phyloP scores from a whole-genome alignment of 1,140 invertebrate genomes.

The Caerostris darwini region DNA sequence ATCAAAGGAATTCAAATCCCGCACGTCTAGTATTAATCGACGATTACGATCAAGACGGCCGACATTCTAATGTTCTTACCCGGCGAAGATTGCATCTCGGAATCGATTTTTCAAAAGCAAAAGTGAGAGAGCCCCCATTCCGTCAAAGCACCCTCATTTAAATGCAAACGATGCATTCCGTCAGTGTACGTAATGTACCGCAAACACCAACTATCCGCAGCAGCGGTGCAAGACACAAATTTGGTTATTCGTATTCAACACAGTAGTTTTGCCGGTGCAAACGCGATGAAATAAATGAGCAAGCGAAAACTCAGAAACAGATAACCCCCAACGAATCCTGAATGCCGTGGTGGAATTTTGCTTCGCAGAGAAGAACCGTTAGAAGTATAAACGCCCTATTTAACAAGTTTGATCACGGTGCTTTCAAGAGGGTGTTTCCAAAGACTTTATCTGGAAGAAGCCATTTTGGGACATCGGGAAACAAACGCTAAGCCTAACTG shows the following conservation, averaged over 20 bases:
- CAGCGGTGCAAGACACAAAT: conserved; percentile 26
- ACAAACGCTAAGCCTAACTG: conserved; percentile 67
- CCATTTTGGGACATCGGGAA: conserved; percentile 23
- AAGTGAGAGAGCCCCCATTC: background rate
- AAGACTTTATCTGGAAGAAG: conserved; percentile 56
- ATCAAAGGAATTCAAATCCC: no score
- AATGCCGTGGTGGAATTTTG: background rate
- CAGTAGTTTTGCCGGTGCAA: background rate
- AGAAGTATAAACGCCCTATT: conserved; percentile 58
- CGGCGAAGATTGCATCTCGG: background rate
- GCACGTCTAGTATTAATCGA: background rate
- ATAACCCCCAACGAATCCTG: conserved; percentile 11
- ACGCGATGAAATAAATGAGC: conserved; percentile 30
- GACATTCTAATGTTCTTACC: background rate
- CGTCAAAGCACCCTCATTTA: conserved; percentile 2
- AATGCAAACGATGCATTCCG: conserved; percentile 44
- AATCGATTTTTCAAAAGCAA: conserved; percentile 28
- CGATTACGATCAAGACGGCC: background rate
- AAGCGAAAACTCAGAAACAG: conserved; percentile 1
- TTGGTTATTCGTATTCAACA: conserved; percentile 58
- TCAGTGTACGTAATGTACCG: conserved; percentile 26
- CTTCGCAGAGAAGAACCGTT: conserved; percentile 2
- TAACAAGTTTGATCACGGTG: conserved; percentile 61
- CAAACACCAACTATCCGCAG: conserved; percentile 8
- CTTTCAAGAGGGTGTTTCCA: conserved; percentile 3